Evolutionary conservation across 2,888 invertebrate genomes (phyloP).

Genomic region (Macaria liturata): DNA sequence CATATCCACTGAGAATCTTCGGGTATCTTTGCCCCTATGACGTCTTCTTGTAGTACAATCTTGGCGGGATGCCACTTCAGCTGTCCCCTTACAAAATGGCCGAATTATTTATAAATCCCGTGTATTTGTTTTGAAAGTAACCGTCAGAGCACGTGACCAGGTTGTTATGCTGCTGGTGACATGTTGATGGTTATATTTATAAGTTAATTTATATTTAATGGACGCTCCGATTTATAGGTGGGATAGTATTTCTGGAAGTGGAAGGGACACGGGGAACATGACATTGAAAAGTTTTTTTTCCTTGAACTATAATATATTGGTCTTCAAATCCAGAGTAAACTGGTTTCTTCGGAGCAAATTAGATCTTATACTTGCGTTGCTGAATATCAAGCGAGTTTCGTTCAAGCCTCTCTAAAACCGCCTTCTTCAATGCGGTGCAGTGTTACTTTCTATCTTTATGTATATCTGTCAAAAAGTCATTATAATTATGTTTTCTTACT

Average conservation of each 20-base stretch:
- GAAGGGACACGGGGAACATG: too few species aligned
- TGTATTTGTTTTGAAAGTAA: constrained; percentile 76
- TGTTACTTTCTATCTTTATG: too few species aligned
- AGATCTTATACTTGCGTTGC: too few species aligned
- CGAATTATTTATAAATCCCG: constrained; percentile 72
- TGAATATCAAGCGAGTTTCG: too few species aligned
- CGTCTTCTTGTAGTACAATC: constrained; percentile 33
- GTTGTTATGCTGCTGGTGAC: constrained; percentile 29
- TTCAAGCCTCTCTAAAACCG: too few species aligned
- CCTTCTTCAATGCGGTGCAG: too few species aligned
- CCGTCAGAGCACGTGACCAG: constrained; percentile 55
- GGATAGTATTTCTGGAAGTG: constrained; percentile 1
- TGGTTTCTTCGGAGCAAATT: too few species aligned
- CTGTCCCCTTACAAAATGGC: constrained; percentile 59
- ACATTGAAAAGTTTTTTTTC: too few species aligned
- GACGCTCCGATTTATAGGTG: not conserved
- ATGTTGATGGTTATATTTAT: constrained; percentile 21
- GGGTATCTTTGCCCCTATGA: constrained; percentile 22
- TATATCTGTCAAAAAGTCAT: too few species aligned
- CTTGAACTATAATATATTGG: too few species aligned
- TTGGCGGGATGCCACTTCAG: constrained; percentile 71
- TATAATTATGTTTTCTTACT: too few species aligned
- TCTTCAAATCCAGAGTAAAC: too few species aligned
- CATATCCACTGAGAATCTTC: not conserved
- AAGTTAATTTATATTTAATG: constrained; percentile 9